Evolutionary conservation across 2,797 vertebrate species (phyloP), one percentile per base, ranked within the genome.

Genomic region (Knipowitschia caucasica): DNA sequence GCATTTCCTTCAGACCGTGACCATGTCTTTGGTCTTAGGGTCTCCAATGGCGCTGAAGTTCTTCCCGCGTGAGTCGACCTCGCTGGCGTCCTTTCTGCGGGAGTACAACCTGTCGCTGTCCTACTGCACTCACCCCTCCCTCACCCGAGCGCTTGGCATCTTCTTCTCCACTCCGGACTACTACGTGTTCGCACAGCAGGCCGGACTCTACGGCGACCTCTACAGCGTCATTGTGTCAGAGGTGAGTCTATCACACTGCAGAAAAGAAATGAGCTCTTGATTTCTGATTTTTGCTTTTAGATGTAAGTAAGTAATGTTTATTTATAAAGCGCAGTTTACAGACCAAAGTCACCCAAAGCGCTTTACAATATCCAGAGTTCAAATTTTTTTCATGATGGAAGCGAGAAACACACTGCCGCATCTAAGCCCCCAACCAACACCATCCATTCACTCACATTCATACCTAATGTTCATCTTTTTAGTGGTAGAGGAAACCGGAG

Each of bases 21-120:
- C n/a, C n/a, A n/a, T n/a, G n/a, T n/a, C n/a, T 20, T 53, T 62
- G 39, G 56, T 64, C 54, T 20, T 80, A 99, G 96, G 96, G 56
- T 96, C 94, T 2, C 88, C 92, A 0, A 93, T 99, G 94, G 96
- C 95, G 3, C 90, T 99, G 78, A 99, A 99, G 84, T 91, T 95
- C 63, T 93, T 98, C 53, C 93, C 93, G 0, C 94, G 95, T 55
- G 62, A 81, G 40, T 91, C 91, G 7, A 98, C 95, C 2, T 88
- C 93, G 7, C 91, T 94, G 44, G 86, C 91, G 2, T 90, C 93
- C 24, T 99, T 99, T 82, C 88, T 99, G 45, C 93, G 94, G 3
- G 96, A 99, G 75, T 98, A 98, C 60, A 95, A 95, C 0, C 91
- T 98, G 47, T 97, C 96, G 0, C 91, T 99, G 2, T 92, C 91